Evolutionary conservation across 2,113 vertebrate species (phyloP).

Genomic region (Laticauda colubrina): DNA sequence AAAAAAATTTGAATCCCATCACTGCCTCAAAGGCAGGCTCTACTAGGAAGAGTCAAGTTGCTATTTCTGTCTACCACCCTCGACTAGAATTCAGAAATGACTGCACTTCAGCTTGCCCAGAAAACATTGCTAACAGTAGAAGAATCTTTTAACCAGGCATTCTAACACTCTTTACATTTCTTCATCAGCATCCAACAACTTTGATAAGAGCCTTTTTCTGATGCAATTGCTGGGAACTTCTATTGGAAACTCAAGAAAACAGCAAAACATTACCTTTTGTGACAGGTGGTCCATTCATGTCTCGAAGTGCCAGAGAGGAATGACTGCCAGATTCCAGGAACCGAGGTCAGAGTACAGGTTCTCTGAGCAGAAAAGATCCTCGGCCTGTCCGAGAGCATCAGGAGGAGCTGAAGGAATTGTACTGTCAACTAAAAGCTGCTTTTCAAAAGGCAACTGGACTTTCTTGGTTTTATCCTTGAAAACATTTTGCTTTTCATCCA

Average conservation of each 20-base stretch:
- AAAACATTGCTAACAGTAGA: not conserved
- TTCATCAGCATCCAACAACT: not conserved
- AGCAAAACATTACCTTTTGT: not conserved
- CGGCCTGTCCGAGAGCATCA: not conserved
- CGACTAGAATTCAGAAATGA: not conserved
- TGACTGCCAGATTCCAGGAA: not conserved
- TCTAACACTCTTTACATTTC: not conserved
- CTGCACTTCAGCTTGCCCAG: not conserved
- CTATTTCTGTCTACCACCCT: not conserved
- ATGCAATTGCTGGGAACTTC: not conserved
- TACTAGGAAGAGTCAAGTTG: not conserved
- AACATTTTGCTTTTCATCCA: not conserved
- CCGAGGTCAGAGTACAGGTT: not conserved
- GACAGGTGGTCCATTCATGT: not conserved
- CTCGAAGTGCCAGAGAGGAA: not conserved
- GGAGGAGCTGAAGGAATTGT: not conserved
- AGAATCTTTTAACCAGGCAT: not conserved
- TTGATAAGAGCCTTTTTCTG: not conserved
- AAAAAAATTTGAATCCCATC: no score
- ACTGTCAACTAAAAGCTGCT: not conserved
- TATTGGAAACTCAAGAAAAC: not conserved
- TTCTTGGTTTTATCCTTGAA: not conserved
- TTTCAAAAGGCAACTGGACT: not conserved
- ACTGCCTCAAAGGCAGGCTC: not conserved
- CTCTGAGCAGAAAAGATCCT: not conserved